A percentile compares a stretch with the other conserved stretches of the same genome.
Evolutionary conservation across 2,113 vertebrate species (phyloP).

Genomic region (Lamprotornis superbus): DNA sequence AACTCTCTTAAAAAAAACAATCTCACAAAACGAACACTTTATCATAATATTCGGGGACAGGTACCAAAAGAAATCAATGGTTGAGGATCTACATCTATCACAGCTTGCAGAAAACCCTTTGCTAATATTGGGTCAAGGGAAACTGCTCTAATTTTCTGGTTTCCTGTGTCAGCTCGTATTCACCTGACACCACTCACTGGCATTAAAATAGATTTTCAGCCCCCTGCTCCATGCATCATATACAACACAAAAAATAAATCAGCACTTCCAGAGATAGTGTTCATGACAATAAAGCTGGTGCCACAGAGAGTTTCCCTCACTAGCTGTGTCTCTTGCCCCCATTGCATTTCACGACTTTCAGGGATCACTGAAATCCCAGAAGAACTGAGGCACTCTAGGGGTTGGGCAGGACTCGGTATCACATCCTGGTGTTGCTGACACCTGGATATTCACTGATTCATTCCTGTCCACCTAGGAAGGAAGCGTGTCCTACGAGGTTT

Average conservation of each 20-base stretch:
- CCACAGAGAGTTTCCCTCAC: not conserved
- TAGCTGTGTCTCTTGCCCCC: not conserved
- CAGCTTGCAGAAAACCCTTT: conserved; percentile 36
- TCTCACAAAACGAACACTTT: not conserved
- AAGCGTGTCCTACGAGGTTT: not conserved
- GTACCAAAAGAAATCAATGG: conserved; percentile 43
- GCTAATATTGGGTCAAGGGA: conserved; percentile 33
- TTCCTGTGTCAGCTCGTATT: conserved; percentile 25
- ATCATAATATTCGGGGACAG: conserved; percentile 44
- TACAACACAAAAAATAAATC: conserved; percentile 33
- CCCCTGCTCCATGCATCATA: conserved; percentile 31
- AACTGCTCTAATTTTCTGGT: conserved; percentile 51
- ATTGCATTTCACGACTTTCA: not conserved
- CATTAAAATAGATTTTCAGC: conserved; percentile 57
- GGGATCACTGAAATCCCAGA: not conserved
- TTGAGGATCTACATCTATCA: conserved; percentile 52
- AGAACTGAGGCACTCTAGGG: not conserved
- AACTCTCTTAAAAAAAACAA: not conserved
- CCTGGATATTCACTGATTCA: not conserved
- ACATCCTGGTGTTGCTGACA: not conserved
- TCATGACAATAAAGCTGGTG: not conserved
- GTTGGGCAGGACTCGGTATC: too few species aligned
- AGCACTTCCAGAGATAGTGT: not conserved
- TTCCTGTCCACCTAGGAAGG: not conserved
- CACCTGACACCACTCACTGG: conserved; percentile 30